A percentile compares a stretch with the other conserved stretches of the same genome.
Conservation (phyloP, 2,888 invertebrate species). For the Idaea dimidiata region DNA sequence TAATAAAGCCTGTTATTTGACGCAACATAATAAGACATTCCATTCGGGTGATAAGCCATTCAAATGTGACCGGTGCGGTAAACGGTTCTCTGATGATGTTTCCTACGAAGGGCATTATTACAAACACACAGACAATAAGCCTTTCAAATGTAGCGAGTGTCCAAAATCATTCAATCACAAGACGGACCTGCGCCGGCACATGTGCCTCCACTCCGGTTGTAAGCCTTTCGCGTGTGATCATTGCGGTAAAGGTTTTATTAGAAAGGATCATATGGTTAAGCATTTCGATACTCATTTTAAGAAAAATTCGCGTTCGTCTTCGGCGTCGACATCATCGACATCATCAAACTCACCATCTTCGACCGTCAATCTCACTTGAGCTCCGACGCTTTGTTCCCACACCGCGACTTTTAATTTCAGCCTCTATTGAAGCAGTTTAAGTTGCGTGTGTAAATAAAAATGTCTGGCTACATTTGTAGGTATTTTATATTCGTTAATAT, state of each 20-base stretch:
- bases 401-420: constrained; percentile 14
- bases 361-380: constrained; percentile 28
- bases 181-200: constrained; percentile 92
- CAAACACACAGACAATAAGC: constrained; percentile 91
- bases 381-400: constrained; percentile 6
- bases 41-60: constrained; percentile 93
- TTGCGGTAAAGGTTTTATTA: constrained; percentile 93
- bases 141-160: constrained; percentile 91
- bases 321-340: constrained; percentile 48
- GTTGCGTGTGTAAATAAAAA: constrained; percentile 16
- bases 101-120: constrained; percentile 87
- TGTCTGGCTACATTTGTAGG: constrained; percentile 17
- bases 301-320: constrained; percentile 69
- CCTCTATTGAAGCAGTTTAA: constrained; percentile 18
- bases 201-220: constrained; percentile 92
- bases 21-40: constrained; percentile 94
- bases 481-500: constrained; percentile 10
- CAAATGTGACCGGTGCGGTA: constrained; percentile 92
- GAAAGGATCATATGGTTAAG: constrained; percentile 95
- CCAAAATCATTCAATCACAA: constrained; percentile 95
- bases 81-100: constrained; percentile 87
- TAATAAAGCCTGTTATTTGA: constrained; percentile 92
- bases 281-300: constrained; percentile 90
- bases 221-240: constrained; percentile 91
- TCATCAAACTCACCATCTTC: constrained; percentile 41